Base-by-base conservation (phyloP, 2,797 vertebrate genomes). In the Echeneis naucrates region DNA sequence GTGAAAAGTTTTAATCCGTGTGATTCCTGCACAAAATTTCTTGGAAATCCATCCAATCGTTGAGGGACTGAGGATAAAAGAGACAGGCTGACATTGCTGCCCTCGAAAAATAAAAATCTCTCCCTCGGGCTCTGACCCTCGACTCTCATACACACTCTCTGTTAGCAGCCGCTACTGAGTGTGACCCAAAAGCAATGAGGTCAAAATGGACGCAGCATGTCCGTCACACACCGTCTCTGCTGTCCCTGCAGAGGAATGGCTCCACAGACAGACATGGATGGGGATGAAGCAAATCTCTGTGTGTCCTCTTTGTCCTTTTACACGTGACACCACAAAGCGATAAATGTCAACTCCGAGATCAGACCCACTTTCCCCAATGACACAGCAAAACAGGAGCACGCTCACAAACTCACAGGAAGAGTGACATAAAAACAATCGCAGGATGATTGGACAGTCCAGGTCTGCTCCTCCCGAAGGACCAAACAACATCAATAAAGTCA, bases 261-360 rank as follows among this genome's bases (percentile, higher is more conserved):
- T 21, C 10, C 26, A 27, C 2, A 26, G 17, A 58, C 52, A n/a
- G 40, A 60, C 44, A 24, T 2, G 23, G 23, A 32, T 9, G 13
- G 5, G 1, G 33, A 54, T 32, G 5, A 35, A 69, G 64, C 80
- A 66, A 75, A 77, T 84, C 67, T 74, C 54, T 53, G 10, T 12
- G 3, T 72, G 35, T 63, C 70, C 24, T 55, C 62, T 70, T 72
- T 37, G 51, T 81, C 75, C 70, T 77, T 68, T 72, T 44, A 64
- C 38, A 32, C 50, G 35, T 50, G 58, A 30, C 42, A 17, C 27
- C 30, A 55, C 44, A 4, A 80, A 33, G 35, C 40, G 10, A 75
- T 81, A 53, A 81, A 77, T 64, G 59, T 69, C 75, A 52, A 21
- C 55, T 26, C 68, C 63, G 75, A 75, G 68, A 82, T 37, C 47